Percentiles rank a stretch among this genome's conserved stretches.
Evolutionary conservation across 2,888 invertebrate species (phyloP).

Genomic region (Tachina lurida): DNA sequence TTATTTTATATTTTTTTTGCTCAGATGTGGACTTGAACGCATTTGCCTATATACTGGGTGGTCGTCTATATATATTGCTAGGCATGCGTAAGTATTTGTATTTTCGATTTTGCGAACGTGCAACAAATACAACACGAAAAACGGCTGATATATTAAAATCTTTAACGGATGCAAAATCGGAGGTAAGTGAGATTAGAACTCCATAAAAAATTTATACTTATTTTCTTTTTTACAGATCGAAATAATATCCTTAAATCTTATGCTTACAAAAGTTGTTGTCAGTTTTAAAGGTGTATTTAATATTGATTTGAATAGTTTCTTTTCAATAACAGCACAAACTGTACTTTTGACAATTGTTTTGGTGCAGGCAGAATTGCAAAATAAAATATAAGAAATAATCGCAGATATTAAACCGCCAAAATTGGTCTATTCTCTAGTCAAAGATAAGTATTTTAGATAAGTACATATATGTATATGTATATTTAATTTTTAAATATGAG

Average conservation of each 20-base stretch:
- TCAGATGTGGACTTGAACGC: background rate
- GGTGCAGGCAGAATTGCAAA: conserved; percentile 50
- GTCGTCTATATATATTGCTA: conserved; percentile 36
- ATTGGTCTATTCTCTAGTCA: too few species aligned
- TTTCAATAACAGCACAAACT: conserved; percentile 50
- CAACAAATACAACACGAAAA: conserved; percentile 2
- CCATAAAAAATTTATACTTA: background rate
- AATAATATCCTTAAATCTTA: conserved; percentile 38
- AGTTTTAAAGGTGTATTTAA: conserved; percentile 18
- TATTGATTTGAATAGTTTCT: conserved; percentile 43
- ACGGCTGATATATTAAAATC: conserved; percentile 32
- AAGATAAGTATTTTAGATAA: too few species aligned
- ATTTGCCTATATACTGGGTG: conserved; percentile 48
- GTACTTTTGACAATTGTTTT: conserved; percentile 48
- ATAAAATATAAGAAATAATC: background rate
- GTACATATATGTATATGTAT: too few species aligned
- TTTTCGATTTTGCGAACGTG: conserved; percentile 46
- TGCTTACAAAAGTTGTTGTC: background rate
- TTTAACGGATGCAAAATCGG: background rate
- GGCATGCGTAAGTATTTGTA: conserved; percentile 48
- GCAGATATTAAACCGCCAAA: background rate
- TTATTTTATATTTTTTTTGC: background rate
- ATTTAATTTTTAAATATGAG: too few species aligned
- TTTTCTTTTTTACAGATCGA: conserved; percentile 45
- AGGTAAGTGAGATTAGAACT: background rate